Evolutionary conservation across 2,113 vertebrate species (phyloP).

Genomic region (Lamprotornis superbus): DNA sequence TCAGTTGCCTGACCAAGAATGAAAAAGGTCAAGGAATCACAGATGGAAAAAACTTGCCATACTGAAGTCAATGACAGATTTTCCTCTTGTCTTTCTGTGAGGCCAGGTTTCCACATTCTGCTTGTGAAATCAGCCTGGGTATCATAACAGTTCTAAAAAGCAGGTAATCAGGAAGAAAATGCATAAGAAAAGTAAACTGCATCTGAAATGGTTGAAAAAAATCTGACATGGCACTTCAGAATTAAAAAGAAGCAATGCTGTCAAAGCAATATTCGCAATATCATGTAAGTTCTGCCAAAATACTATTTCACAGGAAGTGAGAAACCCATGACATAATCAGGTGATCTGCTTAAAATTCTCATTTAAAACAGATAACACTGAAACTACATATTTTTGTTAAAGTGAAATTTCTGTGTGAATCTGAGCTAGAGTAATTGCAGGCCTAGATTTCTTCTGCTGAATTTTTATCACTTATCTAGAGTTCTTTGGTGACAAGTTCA

Average conservation of each 20-base stretch:
- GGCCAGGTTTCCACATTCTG: background rate
- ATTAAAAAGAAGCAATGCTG: background rate
- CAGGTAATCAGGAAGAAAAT: background rate
- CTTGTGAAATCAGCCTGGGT: background rate
- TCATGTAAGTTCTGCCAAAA: background rate
- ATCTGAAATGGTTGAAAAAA: background rate
- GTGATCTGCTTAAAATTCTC: background rate
- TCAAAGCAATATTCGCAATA: background rate
- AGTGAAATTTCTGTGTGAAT: background rate
- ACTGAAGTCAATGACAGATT: background rate
- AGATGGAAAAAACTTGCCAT: background rate
- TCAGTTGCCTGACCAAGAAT: background rate
- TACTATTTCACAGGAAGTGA: background rate
- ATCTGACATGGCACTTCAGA: background rate
- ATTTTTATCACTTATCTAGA: background rate
- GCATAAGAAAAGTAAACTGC: background rate
- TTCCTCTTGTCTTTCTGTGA: background rate
- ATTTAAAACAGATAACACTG: background rate
- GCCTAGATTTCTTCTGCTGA: background rate
- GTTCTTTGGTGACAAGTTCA: background rate
- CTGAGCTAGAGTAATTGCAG: background rate
- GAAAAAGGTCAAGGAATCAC: background rate
- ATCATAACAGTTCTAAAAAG: background rate
- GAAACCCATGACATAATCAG: background rate
- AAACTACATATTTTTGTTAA: background rate